A percentile compares a stretch with the other conserved stretches of the same genome.
Conservation (phyloP, 2,797 vertebrate genomes). For the Lepilemur septentrionalis region DNA sequence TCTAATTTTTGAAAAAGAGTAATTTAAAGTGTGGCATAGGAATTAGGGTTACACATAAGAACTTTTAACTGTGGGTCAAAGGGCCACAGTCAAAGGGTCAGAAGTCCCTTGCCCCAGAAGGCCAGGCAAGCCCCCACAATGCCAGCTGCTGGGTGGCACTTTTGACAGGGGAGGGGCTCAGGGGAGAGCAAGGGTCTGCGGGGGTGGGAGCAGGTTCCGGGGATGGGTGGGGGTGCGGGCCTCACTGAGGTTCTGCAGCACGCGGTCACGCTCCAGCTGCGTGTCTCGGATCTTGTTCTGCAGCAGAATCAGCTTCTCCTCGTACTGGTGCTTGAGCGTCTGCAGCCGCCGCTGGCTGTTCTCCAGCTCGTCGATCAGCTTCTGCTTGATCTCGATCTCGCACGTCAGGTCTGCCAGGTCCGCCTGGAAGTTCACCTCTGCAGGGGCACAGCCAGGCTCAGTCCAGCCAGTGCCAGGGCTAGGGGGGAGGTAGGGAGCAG, state of each 20-base stretch:
- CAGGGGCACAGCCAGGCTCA: neutral
- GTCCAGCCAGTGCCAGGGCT: accelerated
- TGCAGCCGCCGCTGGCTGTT: conserved; percentile 96
- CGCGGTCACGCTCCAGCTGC: conserved; percentile 95
- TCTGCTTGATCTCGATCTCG: conserved; percentile 99
- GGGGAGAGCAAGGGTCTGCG: accelerated
- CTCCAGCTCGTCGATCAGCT: conserved; percentile 98
- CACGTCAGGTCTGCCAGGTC: conserved; percentile 97
- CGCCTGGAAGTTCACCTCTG: conserved; percentile 92
- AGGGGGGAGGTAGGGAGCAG: accelerated
- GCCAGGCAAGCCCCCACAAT: neutral
- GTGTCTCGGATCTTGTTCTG: conserved; percentile 99
- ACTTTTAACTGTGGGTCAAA: neutral
- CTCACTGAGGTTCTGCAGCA: conserved; percentile 98
- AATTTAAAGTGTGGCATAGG: neutral
- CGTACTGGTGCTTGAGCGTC: conserved; percentile 96
- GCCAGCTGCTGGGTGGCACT: too few relatives aligned
- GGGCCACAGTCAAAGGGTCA: neutral
- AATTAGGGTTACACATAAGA: neutral
- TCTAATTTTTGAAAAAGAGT: neutral
- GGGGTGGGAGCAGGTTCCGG: neutral
- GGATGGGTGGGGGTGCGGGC: neutral
- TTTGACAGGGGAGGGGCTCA: neutral
- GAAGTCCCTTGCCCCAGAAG: neutral
- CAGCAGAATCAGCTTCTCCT: conserved; percentile 96